These are phyloP conservation scores for Drosophila meridionalis DNA, from an alignment of 2,888 invertebrate genomes.

Conservation along the genomic window DNA sequence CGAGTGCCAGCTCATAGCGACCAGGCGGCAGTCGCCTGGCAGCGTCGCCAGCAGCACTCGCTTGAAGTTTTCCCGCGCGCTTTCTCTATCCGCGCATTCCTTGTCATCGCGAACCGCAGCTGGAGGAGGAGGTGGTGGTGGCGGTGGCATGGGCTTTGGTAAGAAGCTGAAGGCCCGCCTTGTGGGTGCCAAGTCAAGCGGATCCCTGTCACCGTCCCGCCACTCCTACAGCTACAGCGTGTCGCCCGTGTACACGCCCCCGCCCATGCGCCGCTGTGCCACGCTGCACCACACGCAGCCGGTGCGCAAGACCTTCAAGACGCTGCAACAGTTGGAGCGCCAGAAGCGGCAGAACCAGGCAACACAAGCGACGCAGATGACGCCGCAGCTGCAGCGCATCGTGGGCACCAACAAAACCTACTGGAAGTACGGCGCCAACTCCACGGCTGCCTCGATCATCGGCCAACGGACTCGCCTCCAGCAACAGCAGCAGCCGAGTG, in stretches of 20 bases:
- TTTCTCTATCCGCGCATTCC: conserved; percentile 82
- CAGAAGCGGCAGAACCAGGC: conserved; percentile 66
- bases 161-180: conserved; percentile 73
- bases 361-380: conserved; percentile 25
- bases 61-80: conserved; percentile 78
- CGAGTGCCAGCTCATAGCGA: conserved; percentile 79
- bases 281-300: conserved; percentile 83
- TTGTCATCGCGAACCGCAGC: conserved; percentile 60
- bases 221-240: conserved; percentile 77
- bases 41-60: conserved; percentile 52
- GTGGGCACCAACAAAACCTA: conserved; percentile 82
- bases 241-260: conserved; percentile 82
- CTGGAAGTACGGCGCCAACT: conserved; percentile 83
- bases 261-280: conserved; percentile 83
- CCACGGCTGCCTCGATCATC: conserved; percentile 82
- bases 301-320: conserved; percentile 82
- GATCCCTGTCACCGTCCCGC: conserved; percentile 77
- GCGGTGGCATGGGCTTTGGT: conserved; percentile 56
- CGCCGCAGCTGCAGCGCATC: conserved; percentile 72
- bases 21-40: conserved; percentile 51
- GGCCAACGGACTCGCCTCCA: conserved; percentile 72
- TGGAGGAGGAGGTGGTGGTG: conserved; percentile 27
- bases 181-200: conserved; percentile 71
- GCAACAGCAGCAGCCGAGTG: conserved; percentile 50
- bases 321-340: conserved; percentile 82